Evolutionary conservation across 2,113 vertebrate species (phyloP).

Genomic region (Dolichallabes microphthalmus): DNA sequence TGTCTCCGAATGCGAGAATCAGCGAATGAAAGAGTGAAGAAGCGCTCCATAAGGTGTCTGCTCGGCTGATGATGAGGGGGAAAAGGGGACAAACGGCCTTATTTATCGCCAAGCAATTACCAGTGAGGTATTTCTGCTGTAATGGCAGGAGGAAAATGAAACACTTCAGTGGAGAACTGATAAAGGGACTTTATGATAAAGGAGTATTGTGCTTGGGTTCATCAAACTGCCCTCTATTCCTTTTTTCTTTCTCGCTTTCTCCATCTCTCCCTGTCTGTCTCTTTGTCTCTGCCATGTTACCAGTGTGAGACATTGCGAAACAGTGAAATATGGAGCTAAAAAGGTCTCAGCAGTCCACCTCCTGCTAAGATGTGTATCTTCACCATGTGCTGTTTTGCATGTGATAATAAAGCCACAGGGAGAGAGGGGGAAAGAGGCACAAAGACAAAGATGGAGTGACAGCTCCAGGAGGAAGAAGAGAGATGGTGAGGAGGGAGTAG

Average conservation of each 20-base stretch:
- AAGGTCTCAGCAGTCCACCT: constrained; percentile 26
- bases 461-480: not conserved
- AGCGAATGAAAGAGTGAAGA: constrained; percentile 27
- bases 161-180: constrained; percentile 51
- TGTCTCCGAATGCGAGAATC: constrained; percentile 20
- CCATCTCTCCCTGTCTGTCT: constrained; percentile 25
- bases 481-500: not conserved
- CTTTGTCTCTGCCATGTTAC: constrained; percentile 35
- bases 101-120: constrained; percentile 61
- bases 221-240: constrained; percentile 33
- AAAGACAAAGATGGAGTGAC: constrained; percentile 23
- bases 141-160: constrained; percentile 52
- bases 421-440: constrained; percentile 16
- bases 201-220: constrained; percentile 55
- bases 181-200: constrained; percentile 59
- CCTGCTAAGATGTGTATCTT: constrained; percentile 39
- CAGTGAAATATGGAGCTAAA: constrained; percentile 4
- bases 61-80: constrained; percentile 20
- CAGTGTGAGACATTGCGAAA: constrained; percentile 24
- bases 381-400: constrained; percentile 63
- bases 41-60: constrained; percentile 28
- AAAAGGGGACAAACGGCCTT: constrained; percentile 47
- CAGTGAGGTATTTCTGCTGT: constrained; percentile 44
- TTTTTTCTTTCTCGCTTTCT: constrained; percentile 25
- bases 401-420: constrained; percentile 63